phyloP scores from a whole-genome alignment of 2,797 vertebrate species.

The Vespertilio murinus region DNA sequence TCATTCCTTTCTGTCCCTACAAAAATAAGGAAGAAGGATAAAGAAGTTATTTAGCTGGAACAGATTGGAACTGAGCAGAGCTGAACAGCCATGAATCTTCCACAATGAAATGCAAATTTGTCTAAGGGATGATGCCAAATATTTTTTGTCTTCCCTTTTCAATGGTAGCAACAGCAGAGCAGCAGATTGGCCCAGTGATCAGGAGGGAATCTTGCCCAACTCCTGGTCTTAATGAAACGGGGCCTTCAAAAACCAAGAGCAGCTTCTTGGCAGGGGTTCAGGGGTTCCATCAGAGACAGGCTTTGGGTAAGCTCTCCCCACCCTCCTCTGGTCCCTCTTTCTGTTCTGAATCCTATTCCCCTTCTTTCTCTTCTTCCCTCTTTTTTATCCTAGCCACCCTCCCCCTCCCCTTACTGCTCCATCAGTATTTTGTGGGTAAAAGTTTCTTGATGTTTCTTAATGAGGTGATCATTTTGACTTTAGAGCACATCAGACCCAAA shows the following conservation, averaged over 20 bases:
- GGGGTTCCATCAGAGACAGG: conserved; percentile 18
- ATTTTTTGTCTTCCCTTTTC: conserved; percentile 57
- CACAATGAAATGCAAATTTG: conserved; percentile 78
- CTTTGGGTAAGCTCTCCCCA: conserved; percentile 2
- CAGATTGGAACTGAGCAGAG: conserved; percentile 68
- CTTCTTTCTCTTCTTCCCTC: background rate
- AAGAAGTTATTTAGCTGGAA: conserved; percentile 70
- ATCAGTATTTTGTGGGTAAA: background rate
- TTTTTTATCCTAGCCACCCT: background rate
- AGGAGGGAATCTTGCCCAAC: conserved; percentile 66
- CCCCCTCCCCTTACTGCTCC: too few species aligned
- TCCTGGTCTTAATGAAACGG: conserved; percentile 75
- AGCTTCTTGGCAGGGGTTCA: conserved; percentile 67
- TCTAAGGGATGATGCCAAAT: conserved; percentile 67
- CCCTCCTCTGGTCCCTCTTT: fast-evolving
- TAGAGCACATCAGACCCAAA: conserved; percentile 10
- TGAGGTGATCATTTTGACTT: background rate
- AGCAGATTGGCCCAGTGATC: conserved; percentile 38
- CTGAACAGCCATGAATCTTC: conserved; percentile 76
- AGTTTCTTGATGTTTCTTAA: background rate
- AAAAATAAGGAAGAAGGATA: conserved; percentile 17
- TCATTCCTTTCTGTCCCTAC: background rate
- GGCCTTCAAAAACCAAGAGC: conserved; percentile 57
- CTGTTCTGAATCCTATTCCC: background rate
- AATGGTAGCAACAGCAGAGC: conserved; percentile 63